Conservation (phyloP, 1,140 invertebrate genomes). For the Dinothrombium tinctorium region DNA sequence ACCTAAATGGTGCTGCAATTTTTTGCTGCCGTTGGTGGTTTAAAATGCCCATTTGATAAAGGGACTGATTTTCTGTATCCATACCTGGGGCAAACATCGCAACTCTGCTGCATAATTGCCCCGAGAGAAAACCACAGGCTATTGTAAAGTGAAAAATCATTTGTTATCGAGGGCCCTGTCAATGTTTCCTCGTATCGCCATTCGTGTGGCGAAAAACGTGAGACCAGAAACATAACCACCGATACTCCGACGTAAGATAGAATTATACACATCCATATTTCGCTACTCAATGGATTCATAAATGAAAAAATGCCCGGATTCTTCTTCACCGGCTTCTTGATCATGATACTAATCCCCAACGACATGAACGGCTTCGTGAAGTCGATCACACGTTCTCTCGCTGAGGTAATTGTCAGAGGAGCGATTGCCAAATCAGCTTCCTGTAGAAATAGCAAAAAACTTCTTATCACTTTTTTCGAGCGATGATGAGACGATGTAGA, state of each 20-base stretch:
- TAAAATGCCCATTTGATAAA: no score
- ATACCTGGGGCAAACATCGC: constrained; percentile 80
- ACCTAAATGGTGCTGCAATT: no score
- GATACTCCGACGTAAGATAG: constrained; percentile 90
- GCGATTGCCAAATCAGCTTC: constrained; percentile 90
- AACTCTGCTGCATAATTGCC: constrained; percentile 88
- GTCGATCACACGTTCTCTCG: constrained; percentile 82
- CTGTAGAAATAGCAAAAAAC: constrained; percentile 30
- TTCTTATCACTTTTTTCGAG: neutral
- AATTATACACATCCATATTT: constrained; percentile 91
- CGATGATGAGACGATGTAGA: neutral
- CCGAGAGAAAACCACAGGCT: constrained; percentile 79
- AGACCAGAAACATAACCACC: constrained; percentile 81
- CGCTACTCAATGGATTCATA: constrained; percentile 81
- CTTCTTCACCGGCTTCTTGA: constrained; percentile 83
- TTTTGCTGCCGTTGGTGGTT: no score
- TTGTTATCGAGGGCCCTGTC: constrained; percentile 26
- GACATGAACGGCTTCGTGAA: constrained; percentile 94
- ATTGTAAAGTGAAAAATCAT: constrained; percentile 78
- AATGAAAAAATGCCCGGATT: constrained; percentile 83
- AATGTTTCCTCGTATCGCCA: constrained; percentile 34
- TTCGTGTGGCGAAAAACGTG: constrained; percentile 82
- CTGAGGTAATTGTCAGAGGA: constrained; percentile 76
- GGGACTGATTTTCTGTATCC: constrained; percentile 7
- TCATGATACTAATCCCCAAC: constrained; percentile 88